A percentile compares a stretch with the other conserved stretches of the same genome.
Evolutionary conservation across 2,113 vertebrate species (phyloP).

Genomic region (Anarhynchus alexandrinus): DNA sequence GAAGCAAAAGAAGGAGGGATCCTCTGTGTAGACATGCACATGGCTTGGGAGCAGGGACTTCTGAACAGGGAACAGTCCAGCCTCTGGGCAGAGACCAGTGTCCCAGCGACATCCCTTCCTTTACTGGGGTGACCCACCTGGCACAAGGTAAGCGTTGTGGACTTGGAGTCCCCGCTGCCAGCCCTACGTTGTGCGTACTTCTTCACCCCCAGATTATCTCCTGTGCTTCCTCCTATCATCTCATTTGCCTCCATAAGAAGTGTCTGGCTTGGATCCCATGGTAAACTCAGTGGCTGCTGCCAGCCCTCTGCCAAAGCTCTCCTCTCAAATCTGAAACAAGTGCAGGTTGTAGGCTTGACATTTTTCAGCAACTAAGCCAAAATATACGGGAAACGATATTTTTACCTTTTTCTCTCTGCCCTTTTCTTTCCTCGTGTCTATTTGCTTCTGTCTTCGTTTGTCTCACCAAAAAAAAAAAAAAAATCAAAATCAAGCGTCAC

Average conservation of each 20-base stretch:
- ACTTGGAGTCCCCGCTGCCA: neutral
- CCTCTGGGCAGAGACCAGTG: rapidly evolving
- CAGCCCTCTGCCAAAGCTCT: slow-evolving; percentile 48
- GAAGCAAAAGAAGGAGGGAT: slow-evolving; percentile 4
- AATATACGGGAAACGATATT: slow-evolving; percentile 13
- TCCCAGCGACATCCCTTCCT: neutral
- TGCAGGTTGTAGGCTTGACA: slow-evolving; percentile 51
- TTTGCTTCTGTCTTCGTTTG: neutral
- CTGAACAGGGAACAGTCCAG: neutral
- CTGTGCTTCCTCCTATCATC: neutral
- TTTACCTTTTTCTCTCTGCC: slow-evolving; percentile 40
- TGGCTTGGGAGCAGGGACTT: neutral
- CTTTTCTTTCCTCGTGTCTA: neutral
- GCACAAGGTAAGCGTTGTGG: neutral
- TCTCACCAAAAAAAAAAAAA: neutral
- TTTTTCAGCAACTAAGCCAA: slow-evolving; percentile 54
- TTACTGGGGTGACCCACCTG: neutral
- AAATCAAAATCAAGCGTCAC: neutral
- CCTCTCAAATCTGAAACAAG: slow-evolving; percentile 40
- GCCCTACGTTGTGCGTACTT: neutral
- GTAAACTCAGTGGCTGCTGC: neutral
- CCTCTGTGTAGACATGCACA: neutral
- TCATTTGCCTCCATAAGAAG: neutral
- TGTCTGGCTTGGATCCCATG: neutral
- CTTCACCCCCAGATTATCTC: neutral